A percentile compares a stretch with the other conserved stretches of the same genome.
Evolutionary conservation across 2,113 vertebrate genomes (phyloP).

Genomic region (Apodemus sylvaticus): DNA sequence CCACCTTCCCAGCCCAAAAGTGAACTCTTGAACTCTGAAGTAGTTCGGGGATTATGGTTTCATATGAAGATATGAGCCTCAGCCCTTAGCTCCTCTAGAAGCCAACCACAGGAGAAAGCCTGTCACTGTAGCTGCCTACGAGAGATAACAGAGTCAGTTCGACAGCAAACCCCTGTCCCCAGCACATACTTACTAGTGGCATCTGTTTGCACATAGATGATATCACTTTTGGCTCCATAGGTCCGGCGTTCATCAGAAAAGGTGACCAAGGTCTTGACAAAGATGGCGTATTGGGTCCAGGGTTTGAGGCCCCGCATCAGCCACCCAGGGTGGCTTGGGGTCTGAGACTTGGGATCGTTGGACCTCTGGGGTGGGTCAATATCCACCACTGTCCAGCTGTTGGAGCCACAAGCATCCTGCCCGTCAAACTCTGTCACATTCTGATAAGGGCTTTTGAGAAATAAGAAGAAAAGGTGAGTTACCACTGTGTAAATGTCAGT

Average conservation of each 20-base stretch:
- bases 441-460: conserved; percentile 88
- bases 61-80: background rate
- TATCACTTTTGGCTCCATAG: conserved; percentile 96
- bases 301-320: conserved; percentile 93
- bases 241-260: conserved; percentile 94
- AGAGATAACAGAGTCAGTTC: background rate
- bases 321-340: conserved; percentile 86
- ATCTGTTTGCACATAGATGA: conserved; percentile 96
- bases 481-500: background rate
- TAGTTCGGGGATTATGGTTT: background rate
- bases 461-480: background rate
- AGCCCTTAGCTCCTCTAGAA: background rate
- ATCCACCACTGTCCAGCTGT: conserved; percentile 97
- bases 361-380: conserved; percentile 91
- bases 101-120: too few species aligned
- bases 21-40: background rate
- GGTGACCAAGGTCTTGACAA: conserved; percentile 96
- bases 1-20: background rate
- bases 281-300: conserved; percentile 98
- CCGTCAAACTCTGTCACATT: conserved; percentile 98
- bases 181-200: conserved; percentile 91
- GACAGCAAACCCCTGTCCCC: rapidly evolving
- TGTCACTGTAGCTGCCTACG: rapidly evolving
- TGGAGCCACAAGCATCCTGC: conserved; percentile 96
- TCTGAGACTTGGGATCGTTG: conserved; percentile 85